Percentiles rank a stretch among this genome's conserved stretches.
Evolutionary conservation across 2,888 invertebrate genomes (phyloP).

Genomic region (Globia sparganii): DNA sequence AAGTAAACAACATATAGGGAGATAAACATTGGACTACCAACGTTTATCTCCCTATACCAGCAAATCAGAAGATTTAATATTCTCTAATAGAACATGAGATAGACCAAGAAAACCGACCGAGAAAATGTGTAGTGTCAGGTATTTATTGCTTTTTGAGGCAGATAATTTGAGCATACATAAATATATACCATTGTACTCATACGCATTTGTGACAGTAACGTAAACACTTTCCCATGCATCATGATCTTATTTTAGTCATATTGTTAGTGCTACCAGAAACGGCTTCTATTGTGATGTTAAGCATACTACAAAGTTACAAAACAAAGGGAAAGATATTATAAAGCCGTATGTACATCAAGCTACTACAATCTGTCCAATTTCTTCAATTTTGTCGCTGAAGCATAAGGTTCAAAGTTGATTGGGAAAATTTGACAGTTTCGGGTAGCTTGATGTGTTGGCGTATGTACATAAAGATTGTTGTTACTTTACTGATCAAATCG

Average conservation of each 20-base stretch:
- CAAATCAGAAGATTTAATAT: no score
- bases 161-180: background rate
- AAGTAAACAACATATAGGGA: background rate
- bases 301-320: conserved; percentile 8
- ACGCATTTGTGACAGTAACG: conserved; percentile 8
- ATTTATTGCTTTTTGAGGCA: background rate
- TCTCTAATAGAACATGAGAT: background rate
- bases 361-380: no score
- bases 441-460: no score
- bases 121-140: background rate
- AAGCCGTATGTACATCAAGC: background rate
- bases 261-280: conserved; percentile 13
- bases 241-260: conserved; percentile 24
- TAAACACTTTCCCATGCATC: conserved; percentile 14
- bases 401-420: no score
- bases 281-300: conserved; percentile 2
- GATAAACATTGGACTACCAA: background rate
- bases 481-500: conserved; percentile 24
- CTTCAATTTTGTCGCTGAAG: no score
- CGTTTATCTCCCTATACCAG: background rate
- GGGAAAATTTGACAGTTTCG: no score
- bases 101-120: background rate
- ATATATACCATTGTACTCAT: conserved; percentile 10
- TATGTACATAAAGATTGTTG: background rate
- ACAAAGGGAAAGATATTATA: conserved; percentile 13